phyloP scores from a whole-genome alignment of 2,888 invertebrate genomes.

The Cantharis rustica region DNA sequence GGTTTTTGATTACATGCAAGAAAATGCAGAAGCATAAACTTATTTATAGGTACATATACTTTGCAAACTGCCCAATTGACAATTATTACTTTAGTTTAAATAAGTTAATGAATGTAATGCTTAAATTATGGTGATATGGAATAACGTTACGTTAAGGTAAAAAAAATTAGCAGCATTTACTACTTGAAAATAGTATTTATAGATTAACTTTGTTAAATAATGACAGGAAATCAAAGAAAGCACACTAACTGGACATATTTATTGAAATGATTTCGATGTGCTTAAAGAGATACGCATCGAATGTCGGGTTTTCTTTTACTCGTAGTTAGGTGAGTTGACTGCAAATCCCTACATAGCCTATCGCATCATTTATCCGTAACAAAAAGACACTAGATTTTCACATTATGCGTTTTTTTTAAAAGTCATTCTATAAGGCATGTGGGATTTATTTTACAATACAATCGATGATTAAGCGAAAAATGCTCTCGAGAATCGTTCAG shows the following conservation, averaged over 20 bases:
- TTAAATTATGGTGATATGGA: neutral
- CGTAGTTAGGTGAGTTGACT: constrained; percentile 12
- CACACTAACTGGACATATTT: constrained; percentile 12
- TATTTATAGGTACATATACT: neutral
- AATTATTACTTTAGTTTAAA: neutral
- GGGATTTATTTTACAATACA: neutral
- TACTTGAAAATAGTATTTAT: neutral
- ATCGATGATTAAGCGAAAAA: neutral
- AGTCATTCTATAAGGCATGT: neutral
- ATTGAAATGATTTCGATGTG: constrained; percentile 14
- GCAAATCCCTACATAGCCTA: constrained; percentile 17
- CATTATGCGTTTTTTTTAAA: constrained; percentile 1
- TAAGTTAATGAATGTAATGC: neutral
- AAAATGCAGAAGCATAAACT: neutral
- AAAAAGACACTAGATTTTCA: constrained; percentile 14
- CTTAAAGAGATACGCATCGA: constrained; percentile 12
- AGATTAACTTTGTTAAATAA: neutral
- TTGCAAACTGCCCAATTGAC: neutral
- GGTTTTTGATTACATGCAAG: neutral
- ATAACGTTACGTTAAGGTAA: neutral
- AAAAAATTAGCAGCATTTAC: neutral
- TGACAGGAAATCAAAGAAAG: neutral
- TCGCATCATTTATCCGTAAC: constrained; percentile 14
- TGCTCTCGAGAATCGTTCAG: neutral
- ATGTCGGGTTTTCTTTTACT: constrained; percentile 4